These are phyloP conservation scores for Chelonus insularis DNA, from an alignment of 1,140 invertebrate genomes.

Conservation along the genomic window DNA sequence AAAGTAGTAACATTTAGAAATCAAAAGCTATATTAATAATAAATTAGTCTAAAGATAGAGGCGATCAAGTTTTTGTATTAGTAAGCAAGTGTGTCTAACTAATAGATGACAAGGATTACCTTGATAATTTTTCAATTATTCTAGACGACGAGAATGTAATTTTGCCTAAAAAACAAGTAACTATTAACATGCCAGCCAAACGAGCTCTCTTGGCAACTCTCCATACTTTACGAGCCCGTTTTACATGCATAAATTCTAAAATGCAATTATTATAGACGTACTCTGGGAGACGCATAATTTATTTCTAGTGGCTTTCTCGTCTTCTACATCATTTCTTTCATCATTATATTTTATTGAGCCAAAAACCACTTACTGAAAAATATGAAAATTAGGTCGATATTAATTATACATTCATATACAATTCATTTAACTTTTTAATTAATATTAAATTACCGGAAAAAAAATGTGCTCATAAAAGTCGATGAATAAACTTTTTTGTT, in stretches of 20 bases:
- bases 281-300: constrained; percentile 19
- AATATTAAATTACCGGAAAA: too few relatives aligned
- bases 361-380: background rate
- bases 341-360: constrained; percentile 1
- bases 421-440: too few relatives aligned
- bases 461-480: too few relatives aligned
- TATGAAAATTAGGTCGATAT: constrained; percentile 5
- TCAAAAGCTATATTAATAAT: too few relatives aligned
- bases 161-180: constrained; percentile 1
- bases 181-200: constrained; percentile 18
- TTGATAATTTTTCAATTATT: constrained; percentile 24
- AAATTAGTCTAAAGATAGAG: background rate
- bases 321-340: background rate
- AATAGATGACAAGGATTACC: background rate
- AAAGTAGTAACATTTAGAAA: too few relatives aligned
- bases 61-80: background rate
- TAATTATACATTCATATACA: too few relatives aligned
- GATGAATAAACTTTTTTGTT: too few relatives aligned
- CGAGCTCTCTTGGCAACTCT: constrained; percentile 23
- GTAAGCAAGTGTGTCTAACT: background rate
- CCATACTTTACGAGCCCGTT: constrained; percentile 37
- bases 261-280: constrained; percentile 36
- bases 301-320: constrained; percentile 5
- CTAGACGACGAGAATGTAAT: constrained; percentile 14
- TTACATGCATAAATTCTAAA: constrained; percentile 39